Evolutionary conservation across 2,888 invertebrate genomes (phyloP), one percentile per base, ranked within the genome.

Genomic region (Tribolium freemani): DNA sequence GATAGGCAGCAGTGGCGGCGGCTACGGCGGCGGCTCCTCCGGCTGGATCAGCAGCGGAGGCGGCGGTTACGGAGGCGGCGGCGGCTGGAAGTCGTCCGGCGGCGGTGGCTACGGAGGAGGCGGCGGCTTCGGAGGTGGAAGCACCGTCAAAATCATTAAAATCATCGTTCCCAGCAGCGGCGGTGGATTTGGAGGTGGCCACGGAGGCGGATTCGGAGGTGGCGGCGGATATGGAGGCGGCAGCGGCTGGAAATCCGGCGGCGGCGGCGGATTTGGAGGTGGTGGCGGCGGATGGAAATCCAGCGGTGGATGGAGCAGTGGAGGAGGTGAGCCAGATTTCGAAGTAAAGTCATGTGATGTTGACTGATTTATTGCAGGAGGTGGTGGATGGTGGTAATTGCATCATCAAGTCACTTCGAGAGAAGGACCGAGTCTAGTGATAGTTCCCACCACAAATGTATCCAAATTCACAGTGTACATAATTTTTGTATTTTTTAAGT

Each of bases 131-230:
- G 63, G 69, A 13, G 74, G 74, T 3, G 71, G 74, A 21, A 71
- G 75, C 56, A 76, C 78, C 56, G 77, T 81, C 5, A 82, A 79
- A 70, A 78, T 82, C 50, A 81, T 82, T 50, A 81, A 82, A 73
- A 76, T 81, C 48, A 76, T 81, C 66, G 80, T 81, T 2, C 81
- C 81, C n/a, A 78, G 80, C 76, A 78, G 79, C 21, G 80, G 80
- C 26, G 79, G 79, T 31, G 75, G 64, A 31, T 56, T 73, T 64
- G 68, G 63, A 57, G 72, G 72, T 10, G 79, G 81, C 20, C 80
- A 80, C 57, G 79, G 81, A 50, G 69, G 69, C 38, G 72, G 75
- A 50, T 67, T 53, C 26, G 80, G 81, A 11, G 76, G 78, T 44
- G 77, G 78, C 44, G 76, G 78, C 53, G 73, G 78, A 9, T 75